Evolutionary conservation across 2,797 vertebrate species (phyloP), one percentile per base, ranked within the genome.

Genomic region (Cuniculus paca): DNA sequence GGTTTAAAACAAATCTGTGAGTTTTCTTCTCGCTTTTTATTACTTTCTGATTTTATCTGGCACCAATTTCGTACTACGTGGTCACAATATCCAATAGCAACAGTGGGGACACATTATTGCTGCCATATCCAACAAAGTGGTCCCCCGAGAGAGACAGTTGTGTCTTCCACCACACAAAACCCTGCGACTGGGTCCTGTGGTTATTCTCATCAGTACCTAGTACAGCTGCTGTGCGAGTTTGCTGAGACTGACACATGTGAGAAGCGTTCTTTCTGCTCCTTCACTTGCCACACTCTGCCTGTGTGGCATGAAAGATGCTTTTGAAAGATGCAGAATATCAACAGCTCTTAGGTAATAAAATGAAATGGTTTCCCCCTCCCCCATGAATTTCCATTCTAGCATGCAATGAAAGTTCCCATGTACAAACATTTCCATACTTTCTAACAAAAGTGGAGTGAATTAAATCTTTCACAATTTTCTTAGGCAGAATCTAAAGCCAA

Each of bases 31-130:
- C 80, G 84, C 88, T 94, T 89, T 97, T 97, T 97, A 97, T 97
- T 96, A 87, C 82, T 84, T 97, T 96, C 87, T 97, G 96, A 98
- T 98, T 98, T 97, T 97, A 96, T 97, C 97, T 95, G 83, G 90
- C 83, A 88, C 81, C 72, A 81, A 97, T 97, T 97, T 97, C 75
- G 93, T 94, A 80, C 81, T 95, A 20, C 68, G 61, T 13, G 84
- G 74, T 34, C 81, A 88, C 16, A 0, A 92, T 86, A 98, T 45
- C 85, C 97, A 86, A 90, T 17, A 93, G 82, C 84, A 97, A 94
- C 90, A 60, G 85, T 84, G 79, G 90, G 96, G 83, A 96, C 93
- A 88, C 88, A 75, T 94, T 97, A 97, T 58, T 95, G 82, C 96
- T 93, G 88, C 82, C 72, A n/a, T 96, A 96, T 96, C 96, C 90